phyloP scores from a whole-genome alignment of 2,113 vertebrate genomes.

The Rhipidura dahli region DNA sequence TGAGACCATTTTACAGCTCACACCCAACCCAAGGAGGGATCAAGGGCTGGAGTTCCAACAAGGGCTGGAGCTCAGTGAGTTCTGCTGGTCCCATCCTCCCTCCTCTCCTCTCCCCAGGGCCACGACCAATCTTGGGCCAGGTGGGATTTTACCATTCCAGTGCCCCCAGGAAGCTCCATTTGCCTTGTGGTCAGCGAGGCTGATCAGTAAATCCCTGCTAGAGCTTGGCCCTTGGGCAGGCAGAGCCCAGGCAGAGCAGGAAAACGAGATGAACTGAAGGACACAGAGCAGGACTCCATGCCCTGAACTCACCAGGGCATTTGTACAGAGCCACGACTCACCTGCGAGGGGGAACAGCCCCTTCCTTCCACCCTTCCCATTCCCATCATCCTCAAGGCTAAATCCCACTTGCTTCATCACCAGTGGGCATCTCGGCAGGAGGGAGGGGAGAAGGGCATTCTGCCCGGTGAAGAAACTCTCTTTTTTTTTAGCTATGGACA shows the following conservation, averaged over 20 bases:
- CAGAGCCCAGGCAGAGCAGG: not conserved
- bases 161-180: not conserved
- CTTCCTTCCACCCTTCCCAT: not conserved
- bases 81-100: not conserved
- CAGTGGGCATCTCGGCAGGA: accelerated
- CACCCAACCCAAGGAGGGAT: not conserved
- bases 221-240: not conserved
- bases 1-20: accelerated
- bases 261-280: not conserved
- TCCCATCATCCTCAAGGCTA: not conserved
- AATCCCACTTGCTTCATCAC: not conserved
- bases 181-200: not conserved
- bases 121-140: not conserved
- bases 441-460: not conserved
- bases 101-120: not conserved
- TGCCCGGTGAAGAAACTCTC: not conserved
- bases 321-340: not conserved
- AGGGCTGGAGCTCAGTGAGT: not conserved
- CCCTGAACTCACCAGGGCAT: not conserved
- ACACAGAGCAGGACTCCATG: not conserved
- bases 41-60: not conserved
- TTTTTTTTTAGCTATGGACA: not conserved
- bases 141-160: not conserved
- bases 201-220: not conserved
- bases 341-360: not conserved